A percentile compares a stretch with the other conserved stretches of the same genome.
These are phyloP conservation scores for Perca fluviatilis DNA, from an alignment of 2,113 vertebrate genomes.

Conservation along the genomic window DNA sequence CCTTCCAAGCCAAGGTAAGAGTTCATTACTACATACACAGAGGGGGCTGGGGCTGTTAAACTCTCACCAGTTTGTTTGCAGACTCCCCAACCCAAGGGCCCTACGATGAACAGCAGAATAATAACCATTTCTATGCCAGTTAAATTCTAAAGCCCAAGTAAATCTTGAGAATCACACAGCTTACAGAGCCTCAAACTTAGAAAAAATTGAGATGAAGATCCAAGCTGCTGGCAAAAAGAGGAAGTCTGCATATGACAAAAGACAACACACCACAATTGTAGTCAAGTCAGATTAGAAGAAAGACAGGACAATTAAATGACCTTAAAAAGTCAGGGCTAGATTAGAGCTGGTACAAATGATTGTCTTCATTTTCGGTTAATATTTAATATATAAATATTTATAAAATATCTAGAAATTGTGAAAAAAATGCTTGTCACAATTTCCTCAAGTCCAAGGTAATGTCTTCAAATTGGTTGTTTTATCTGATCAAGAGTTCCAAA, in stretches of 20 bases:
- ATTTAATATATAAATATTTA: too few species aligned
- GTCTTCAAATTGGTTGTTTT: too few species aligned
- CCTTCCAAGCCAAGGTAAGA: constrained; percentile 73
- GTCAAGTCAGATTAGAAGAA: constrained; percentile 5
- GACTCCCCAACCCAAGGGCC: constrained; percentile 36
- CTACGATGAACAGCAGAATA: constrained; percentile 52
- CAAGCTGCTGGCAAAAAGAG: constrained; percentile 34
- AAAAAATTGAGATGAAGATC: constrained; percentile 49
- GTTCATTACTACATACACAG: constrained; percentile 68
- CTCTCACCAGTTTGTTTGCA: constrained; percentile 46
- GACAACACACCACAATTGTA: constrained; percentile 4
- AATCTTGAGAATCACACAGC: constrained; percentile 52
- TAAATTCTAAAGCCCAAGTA: constrained; percentile 59
- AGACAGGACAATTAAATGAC: not conserved
- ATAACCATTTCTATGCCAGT: constrained; percentile 66
- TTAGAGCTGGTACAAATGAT: not conserved
- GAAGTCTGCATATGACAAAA: constrained; percentile 30
- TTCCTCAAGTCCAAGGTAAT: too few species aligned
- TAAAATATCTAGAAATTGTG: not conserved
- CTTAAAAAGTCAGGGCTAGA: not conserved
- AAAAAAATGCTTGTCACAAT: too few species aligned
- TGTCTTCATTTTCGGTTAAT: not conserved
- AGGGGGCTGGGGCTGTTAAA: constrained; percentile 59
- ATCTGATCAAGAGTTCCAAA: too few species aligned
- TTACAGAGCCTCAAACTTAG: constrained; percentile 27